Evolutionary conservation across 2,888 invertebrate species (phyloP), one percentile per base, ranked within the genome.

Genomic region (Crematogaster levior): DNA sequence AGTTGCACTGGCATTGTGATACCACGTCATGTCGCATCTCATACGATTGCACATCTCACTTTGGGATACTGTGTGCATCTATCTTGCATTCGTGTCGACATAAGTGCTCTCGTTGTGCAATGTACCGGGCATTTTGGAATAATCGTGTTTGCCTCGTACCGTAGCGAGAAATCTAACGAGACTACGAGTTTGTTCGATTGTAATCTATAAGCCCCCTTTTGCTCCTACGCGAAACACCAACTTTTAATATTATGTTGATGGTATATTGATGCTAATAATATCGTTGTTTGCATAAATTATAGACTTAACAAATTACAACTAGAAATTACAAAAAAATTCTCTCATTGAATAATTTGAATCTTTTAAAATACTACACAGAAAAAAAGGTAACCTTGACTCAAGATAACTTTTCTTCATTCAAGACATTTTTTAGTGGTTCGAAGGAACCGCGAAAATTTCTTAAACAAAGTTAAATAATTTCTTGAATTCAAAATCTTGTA

Each of bases 121-220:
- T 53, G 53, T 10, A 53, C 7, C 21, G 53, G 66, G 3, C 21
- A 66, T 77, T 77, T 66, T 18, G 40, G 40, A 21, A 18, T 40
- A 40, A 65, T 53, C 75, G 40, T 24, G 37, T 65, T 65, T 40
- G 27, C 43, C 43, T 15, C 58, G 15, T 4, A 34, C 46, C 15
- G 9, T 12, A 56, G 37, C 34, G 53, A 60, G 65, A 34, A 58
- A 37, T 30, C 58, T 84, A 83, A 81, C 61, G 60, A 84, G 51
- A 46, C 46, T 72, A 30, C 46, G 27, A 40, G 40, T 40, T 24
- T 15, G 40, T 63, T n/a, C 12, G 12, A 37, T 63, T 74, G 53
- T 56, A 61, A 27, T 75, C 21, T 81, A 24, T 58, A 51, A 53
- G 53, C 61, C n/a, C 12, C 30, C 12, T 74, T 48, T 37, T 34